These are phyloP conservation scores for Escarpia spicata DNA, from an alignment of 2,888 invertebrate species.

Conservation along the genomic window DNA sequence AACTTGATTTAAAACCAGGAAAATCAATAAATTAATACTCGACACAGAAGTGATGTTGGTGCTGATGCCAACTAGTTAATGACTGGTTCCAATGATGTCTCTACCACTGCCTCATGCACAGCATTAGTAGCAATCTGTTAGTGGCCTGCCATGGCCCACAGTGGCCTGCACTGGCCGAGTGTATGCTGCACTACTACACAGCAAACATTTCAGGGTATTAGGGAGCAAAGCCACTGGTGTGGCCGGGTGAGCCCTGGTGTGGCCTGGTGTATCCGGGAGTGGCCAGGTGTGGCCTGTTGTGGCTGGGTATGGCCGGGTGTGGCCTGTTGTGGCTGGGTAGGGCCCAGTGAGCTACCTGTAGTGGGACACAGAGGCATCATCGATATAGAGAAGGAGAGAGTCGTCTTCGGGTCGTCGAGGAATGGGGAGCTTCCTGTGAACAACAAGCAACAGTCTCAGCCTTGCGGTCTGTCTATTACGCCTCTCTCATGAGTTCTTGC, in stretches of 20 bases:
- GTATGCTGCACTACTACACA: background rate
- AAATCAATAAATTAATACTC: background rate
- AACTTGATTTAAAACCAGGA: background rate
- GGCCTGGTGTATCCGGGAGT: background rate
- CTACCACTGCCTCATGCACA: background rate
- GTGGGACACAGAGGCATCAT: constrained; percentile 16
- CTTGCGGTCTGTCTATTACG: background rate
- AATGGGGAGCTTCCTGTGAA: background rate
- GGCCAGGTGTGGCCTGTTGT: too few species aligned
- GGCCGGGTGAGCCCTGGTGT: background rate
- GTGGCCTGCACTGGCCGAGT: background rate
- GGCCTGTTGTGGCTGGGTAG: background rate
- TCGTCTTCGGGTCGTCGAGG: background rate
- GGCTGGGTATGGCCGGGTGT: background rate
- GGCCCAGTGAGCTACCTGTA: background rate
- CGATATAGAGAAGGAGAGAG: background rate
- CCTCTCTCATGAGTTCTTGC: background rate
- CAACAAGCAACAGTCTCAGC: background rate
- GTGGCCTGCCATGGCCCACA: background rate
- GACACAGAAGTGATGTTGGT: background rate
- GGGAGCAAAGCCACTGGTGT: background rate
- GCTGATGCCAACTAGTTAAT: background rate
- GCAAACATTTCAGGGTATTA: background rate
- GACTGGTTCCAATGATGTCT: background rate
- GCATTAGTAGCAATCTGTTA: constrained; percentile 12